phyloP scores from a whole-genome alignment of 2,113 vertebrate species.

The Triplophysa tibetana region DNA sequence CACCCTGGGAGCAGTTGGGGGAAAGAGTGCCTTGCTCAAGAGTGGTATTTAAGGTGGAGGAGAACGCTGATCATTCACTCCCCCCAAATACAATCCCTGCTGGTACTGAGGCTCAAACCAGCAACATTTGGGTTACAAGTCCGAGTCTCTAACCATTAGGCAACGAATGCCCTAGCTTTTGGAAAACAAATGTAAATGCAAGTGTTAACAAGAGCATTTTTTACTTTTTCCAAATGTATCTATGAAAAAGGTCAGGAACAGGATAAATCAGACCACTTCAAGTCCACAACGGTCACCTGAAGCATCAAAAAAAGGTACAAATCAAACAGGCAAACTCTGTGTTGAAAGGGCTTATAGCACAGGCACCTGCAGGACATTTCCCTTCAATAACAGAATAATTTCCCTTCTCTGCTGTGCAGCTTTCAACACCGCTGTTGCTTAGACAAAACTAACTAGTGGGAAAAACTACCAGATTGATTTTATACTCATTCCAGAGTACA shows the following conservation, averaged over 20 bases:
- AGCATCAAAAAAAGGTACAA: neutral
- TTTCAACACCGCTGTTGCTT: conserved; percentile 24
- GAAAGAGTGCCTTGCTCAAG: no score
- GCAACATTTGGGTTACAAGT: no score
- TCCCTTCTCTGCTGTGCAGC: conserved; percentile 26
- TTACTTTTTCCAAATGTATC: no score
- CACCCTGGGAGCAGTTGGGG: no score
- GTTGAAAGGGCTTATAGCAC: conserved; percentile 1
- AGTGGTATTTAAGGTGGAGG: no score
- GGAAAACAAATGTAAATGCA: no score
- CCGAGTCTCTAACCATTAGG: no score
- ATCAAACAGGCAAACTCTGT: conserved; percentile 4
- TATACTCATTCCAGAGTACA: neutral
- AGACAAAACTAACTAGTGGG: neutral
- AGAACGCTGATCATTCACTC: no score
- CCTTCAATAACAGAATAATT: conserved; percentile 40
- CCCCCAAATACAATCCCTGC: no score
- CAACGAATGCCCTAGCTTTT: no score
- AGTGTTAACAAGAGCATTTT: no score
- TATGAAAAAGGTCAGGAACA: neutral
- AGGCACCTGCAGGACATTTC: conserved; percentile 31
- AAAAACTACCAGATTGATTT: neutral
- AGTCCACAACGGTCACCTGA: conserved; percentile 32
- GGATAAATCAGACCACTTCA: neutral
- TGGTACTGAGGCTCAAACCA: no score